Conservation (phyloP, 2,888 invertebrate genomes). For the Petrolisthes manimaculis region DNA sequence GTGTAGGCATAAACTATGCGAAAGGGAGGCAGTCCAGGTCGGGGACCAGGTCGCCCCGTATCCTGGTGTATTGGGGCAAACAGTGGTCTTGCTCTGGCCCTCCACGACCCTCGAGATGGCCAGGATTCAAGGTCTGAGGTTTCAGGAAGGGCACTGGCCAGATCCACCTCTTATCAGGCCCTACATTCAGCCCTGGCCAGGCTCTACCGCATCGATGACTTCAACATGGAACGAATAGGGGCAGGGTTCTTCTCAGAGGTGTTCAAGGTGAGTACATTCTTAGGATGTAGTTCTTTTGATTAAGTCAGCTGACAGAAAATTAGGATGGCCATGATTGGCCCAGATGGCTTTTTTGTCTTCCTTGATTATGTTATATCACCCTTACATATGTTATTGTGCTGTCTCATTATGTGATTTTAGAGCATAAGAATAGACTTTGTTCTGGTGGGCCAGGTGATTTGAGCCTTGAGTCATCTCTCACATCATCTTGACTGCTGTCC, state of each 20-base stretch:
- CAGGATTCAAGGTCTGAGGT: slow-evolving; percentile 29
- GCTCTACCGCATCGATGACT: slow-evolving; percentile 92
- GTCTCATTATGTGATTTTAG: no score
- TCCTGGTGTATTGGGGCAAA: slow-evolving; percentile 58
- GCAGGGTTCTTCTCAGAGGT: slow-evolving; percentile 97
- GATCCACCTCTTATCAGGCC: slow-evolving; percentile 83
- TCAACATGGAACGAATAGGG: slow-evolving; percentile 91
- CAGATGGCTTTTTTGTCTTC: no score
- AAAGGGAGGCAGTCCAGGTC: slow-evolving; percentile 28
- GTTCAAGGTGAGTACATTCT: slow-evolving; percentile 82
- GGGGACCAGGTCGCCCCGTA: slow-evolving; percentile 41
- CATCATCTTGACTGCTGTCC: no score
- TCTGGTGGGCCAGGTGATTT: no score
- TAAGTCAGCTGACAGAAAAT: no score
- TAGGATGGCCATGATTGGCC: no score
- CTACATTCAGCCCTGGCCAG: slow-evolving; percentile 91
- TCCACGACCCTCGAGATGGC: background rate
- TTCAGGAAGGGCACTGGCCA: slow-evolving; percentile 47
- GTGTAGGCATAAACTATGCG: slow-evolving; percentile 27
- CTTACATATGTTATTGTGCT: no score
- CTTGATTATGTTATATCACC: no score
- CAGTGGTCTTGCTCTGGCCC: slow-evolving; percentile 2
- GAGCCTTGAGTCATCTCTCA: no score
- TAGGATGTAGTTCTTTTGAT: no score
- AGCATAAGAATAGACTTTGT: no score